These are phyloP conservation scores for Amniataba percoides DNA, from an alignment of 2,797 vertebrate species.

Conservation along the genomic window DNA sequence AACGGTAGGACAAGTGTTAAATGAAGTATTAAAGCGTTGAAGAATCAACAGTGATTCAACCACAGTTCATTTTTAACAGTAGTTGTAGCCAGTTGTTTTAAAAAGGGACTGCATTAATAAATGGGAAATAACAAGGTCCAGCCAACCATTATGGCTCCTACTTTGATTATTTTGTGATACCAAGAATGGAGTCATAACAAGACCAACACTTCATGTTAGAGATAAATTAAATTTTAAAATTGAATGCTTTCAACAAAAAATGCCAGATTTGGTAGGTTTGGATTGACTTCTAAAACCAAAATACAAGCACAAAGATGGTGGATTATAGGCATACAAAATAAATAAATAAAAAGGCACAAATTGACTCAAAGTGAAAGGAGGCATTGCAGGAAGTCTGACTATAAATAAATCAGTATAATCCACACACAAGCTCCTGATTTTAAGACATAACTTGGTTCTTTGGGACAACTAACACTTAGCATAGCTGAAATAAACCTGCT, in stretches of 20 bases:
- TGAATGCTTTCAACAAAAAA: neutral
- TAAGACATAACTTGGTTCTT: too few species aligned
- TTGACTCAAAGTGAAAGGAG: too few species aligned
- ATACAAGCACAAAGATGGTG: too few species aligned
- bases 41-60: too few species aligned
- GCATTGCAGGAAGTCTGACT: neutral
- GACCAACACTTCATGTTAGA: neutral
- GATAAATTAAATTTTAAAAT: neutral
- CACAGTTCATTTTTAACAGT: too few species aligned
- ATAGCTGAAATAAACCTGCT: neutral
- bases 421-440: too few species aligned
- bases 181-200: neutral
- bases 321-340: neutral
- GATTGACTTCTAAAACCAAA: neutral
- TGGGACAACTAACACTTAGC: neutral
- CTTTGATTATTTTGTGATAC: conserved; percentile 2
- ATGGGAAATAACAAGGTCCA: neutral
- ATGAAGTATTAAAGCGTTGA: too few species aligned
- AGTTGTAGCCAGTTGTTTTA: too few species aligned
- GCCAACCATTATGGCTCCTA: neutral
- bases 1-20: neutral
- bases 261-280: neutral
- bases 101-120: neutral
- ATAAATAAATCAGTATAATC: too few species aligned
- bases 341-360: neutral